Base-by-base conservation (phyloP, 2,888 invertebrate genomes). In the Dynastes hyllus region DNA sequence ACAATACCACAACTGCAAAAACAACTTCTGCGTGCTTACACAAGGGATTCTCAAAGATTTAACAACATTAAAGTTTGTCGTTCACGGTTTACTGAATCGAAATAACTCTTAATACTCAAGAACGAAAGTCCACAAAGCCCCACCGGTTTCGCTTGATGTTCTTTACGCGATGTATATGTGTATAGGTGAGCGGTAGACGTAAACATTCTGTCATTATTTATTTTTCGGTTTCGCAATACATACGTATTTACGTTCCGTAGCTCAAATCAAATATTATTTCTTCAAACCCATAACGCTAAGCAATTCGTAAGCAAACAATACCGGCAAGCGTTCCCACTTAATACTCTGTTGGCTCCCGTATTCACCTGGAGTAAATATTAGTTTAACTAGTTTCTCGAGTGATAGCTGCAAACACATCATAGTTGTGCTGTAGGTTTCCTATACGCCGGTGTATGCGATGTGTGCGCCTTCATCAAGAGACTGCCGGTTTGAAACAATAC, bases 181-280 rank as follows among this genome's bases (percentile, higher is more conserved):
- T 29, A 32, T 29, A 13, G 32, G 32, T 29, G 63, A 2, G 8
- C 29, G 9, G 45, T 11, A 45, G 11, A 45, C 45, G 45, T 11
- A 45, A 45, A 45, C 45, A 45, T 11, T 45, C 2, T 45, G 45
- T 45, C 45, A 45, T 45, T 45, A 45, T 45, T 53, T 53, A 53
- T 53, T 53, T 53, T 53, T 16, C 53, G 51, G 53, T 53, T 53
- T 61, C 61, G 61, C 5, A 11, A 61, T 61, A 27, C 11, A 61
- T 61, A 27, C 11, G 29, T 61, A 61, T 61, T 45, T 69, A 69
- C 69, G 45, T 50, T 16, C 16, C 11, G 27, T 27, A 50, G 13
- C 27, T 69, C 69, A 22, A 51, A 50, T 69, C 69, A 69, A 69
- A 69, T 69, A 69, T 69, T 69, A 69, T 69, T 69, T 51, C 69